These are phyloP conservation scores for Chroicocephalus ridibundus DNA, from an alignment of 2,113 vertebrate genomes.

Conservation along the genomic window DNA sequence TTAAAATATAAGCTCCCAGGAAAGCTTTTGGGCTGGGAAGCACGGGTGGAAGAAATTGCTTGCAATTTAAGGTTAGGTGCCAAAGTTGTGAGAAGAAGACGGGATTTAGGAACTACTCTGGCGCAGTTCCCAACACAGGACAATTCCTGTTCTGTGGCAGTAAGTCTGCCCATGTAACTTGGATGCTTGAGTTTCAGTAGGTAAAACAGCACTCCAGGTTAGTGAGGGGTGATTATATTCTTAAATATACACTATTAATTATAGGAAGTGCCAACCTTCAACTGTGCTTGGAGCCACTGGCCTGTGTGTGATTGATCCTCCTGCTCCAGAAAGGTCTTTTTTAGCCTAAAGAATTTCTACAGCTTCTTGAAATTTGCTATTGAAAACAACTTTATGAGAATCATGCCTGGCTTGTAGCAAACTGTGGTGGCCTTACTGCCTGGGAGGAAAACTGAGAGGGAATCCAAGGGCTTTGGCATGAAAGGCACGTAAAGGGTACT, in stretches of 20 bases:
- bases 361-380: not conserved
- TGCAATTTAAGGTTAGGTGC: not conserved
- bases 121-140: rapidly evolving
- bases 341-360: not conserved
- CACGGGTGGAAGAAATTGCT: not conserved
- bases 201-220: not conserved
- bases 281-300: not conserved
- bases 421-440: not conserved
- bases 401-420: not conserved
- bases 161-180: not conserved
- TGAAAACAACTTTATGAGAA: not conserved
- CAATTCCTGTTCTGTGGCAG: not conserved
- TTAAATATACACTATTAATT: not conserved
- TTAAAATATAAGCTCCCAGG: not conserved
- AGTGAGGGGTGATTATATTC: not conserved
- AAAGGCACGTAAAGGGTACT: not conserved
- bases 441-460: not conserved
- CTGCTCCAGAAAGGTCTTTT: not conserved
- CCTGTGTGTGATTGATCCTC: not conserved
- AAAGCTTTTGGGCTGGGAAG: not conserved
- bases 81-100: not conserved
- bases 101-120: not conserved
- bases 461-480: not conserved
- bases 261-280: not conserved
- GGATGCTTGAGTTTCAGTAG: not conserved